Evolutionary conservation across 2,797 vertebrate species (phyloP).

Genomic region (Tapera naevia): DNA sequence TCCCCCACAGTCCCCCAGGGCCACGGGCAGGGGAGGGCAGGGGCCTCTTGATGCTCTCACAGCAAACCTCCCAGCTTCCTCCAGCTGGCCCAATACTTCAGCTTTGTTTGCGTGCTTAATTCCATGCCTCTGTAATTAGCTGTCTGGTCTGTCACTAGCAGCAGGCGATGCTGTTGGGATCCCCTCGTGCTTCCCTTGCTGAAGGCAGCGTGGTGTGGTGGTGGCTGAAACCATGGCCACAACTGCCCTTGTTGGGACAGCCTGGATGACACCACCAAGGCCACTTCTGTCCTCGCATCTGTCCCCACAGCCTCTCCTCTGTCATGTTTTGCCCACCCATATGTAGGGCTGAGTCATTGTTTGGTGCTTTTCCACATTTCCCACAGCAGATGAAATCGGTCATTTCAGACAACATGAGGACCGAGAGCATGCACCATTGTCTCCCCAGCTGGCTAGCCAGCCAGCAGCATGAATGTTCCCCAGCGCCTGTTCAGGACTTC

Average conservation of each 20-base stretch:
- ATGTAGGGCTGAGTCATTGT: fast-evolving
- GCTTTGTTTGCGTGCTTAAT: not conserved
- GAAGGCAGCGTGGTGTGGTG: fast-evolving
- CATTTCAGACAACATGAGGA: fast-evolving
- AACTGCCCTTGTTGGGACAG: fast-evolving
- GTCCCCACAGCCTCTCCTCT: not conserved
- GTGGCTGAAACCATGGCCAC: fast-evolving
- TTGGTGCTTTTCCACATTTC: not conserved
- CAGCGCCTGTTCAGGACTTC: not conserved
- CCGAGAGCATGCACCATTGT: fast-evolving
- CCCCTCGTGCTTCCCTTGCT: not conserved
- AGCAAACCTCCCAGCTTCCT: not conserved
- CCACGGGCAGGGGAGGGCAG: not conserved
- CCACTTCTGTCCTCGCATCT: not conserved
- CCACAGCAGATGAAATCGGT: fast-evolving
- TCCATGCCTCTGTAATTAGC: not conserved
- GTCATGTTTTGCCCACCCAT: fast-evolving
- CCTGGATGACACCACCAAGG: not conserved
- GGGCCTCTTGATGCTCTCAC: not conserved
- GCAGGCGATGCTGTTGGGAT: not conserved
- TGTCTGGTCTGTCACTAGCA: not conserved
- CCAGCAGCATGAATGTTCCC: not conserved
- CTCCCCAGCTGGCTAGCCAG: not conserved
- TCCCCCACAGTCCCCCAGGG: not conserved
- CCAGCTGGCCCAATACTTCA: not conserved